Evolutionary conservation across 2,113 vertebrate genomes (phyloP).

Genomic region (Caranx ignobilis): DNA sequence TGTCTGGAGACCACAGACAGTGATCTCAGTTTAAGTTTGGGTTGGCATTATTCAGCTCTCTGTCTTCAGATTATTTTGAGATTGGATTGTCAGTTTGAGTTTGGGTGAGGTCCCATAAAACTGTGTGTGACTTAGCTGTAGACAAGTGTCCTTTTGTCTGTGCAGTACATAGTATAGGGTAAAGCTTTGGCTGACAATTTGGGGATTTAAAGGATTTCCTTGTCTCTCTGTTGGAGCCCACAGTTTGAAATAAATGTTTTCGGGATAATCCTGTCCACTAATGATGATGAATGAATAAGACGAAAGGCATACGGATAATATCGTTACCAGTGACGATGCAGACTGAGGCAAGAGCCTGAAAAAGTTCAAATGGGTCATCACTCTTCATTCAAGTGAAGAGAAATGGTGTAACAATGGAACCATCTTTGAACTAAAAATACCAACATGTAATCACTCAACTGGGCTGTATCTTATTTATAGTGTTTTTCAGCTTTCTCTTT

Average conservation of each 20-base stretch:
- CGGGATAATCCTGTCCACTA: background rate
- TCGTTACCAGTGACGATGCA: background rate
- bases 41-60: conserved; percentile 4
- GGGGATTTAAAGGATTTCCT: conserved; percentile 28
- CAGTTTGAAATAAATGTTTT: conserved; percentile 13
- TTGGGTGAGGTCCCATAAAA: conserved; percentile 11
- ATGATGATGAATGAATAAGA: background rate
- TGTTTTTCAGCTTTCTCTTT: no score
- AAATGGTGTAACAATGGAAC: no score
- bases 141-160: conserved; percentile 33
- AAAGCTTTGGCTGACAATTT: conserved; percentile 12
- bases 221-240: background rate
- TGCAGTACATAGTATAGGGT: background rate
- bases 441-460: no score
- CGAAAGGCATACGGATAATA: background rate
- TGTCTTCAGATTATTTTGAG: conserved; percentile 16
- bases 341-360: background rate
- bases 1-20: conserved; percentile 30
- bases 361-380: no score
- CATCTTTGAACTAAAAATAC: no score
- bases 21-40: conserved; percentile 22
- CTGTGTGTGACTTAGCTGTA: background rate
- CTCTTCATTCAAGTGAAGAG: no score
- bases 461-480: no score
- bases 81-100: conserved; percentile 13